phyloP scores from a whole-genome alignment of 2,797 vertebrate species.

The Falco cherrug region DNA sequence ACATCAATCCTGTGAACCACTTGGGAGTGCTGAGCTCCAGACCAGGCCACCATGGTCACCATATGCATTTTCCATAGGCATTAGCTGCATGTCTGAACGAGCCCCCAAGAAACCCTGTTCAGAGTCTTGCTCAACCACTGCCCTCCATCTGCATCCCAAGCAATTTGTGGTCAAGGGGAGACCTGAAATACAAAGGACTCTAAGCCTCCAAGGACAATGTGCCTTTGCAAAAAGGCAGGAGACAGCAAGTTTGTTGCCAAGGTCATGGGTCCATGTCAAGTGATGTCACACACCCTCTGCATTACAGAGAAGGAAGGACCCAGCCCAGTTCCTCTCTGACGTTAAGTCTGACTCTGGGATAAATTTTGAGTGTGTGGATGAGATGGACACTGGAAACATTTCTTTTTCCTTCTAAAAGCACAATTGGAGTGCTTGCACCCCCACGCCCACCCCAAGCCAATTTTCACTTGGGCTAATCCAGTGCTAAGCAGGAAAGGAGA shows the following conservation, averaged over 20 bases:
- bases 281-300: neutral
- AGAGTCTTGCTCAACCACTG: neutral
- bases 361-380: neutral
- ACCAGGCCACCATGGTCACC: neutral
- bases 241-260: neutral
- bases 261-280: neutral
- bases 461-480: neutral
- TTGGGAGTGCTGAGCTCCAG: neutral
- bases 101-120: neutral
- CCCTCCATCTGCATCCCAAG: neutral
- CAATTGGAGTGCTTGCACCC: neutral
- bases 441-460: neutral
- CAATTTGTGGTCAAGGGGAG: neutral
- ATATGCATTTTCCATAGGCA: neutral
- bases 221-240: neutral
- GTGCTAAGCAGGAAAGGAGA: neutral
- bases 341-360: neutral
- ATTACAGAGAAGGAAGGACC: constrained; percentile 41
- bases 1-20: neutral
- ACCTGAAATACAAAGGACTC: neutral
- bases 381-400: neutral
- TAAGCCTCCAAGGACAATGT: neutral
- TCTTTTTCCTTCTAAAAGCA: neutral
- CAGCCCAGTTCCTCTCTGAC: constrained; percentile 47
- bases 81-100: neutral